Evolutionary conservation across 1,140 invertebrate species (phyloP).

Genomic region (Aphelenchoides fujianensis): DNA sequence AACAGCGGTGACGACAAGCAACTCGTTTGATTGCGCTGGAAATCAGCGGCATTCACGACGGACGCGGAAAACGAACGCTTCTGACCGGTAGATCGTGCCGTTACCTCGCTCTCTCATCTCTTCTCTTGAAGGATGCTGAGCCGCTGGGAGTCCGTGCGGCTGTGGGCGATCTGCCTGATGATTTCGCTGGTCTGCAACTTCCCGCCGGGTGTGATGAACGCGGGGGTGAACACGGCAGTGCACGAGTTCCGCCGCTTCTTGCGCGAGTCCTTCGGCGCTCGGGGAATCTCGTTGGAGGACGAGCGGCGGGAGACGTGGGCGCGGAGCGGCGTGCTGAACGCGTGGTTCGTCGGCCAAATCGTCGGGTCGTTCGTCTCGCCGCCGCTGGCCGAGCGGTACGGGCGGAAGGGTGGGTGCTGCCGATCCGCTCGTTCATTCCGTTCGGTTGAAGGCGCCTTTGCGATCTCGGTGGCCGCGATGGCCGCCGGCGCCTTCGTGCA

Average conservation of each 20-base stretch:
- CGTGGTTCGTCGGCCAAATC: slow-evolving; percentile 60
- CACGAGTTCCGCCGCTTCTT: neutral
- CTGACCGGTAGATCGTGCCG: too few species aligned
- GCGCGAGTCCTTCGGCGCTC: neutral
- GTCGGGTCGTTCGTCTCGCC: slow-evolving; percentile 53
- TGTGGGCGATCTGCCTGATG: neutral
- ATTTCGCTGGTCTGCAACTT: neutral
- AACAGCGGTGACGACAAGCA: too few species aligned
- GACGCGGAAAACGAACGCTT: too few species aligned
- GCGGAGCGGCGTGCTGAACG: slow-evolving; percentile 65
- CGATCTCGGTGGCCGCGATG: slow-evolving; percentile 51
- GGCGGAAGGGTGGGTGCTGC: slow-evolving; percentile 49
- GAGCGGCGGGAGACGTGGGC: slow-evolving; percentile 64
- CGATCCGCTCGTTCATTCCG: neutral
- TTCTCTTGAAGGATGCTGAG: too few species aligned
- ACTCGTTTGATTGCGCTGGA: too few species aligned
- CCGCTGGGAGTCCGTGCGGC: neutral
- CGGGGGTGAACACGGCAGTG: neutral
- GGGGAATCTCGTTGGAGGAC: slow-evolving; percentile 80
- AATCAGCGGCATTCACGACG: too few species aligned
- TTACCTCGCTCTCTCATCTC: too few species aligned
- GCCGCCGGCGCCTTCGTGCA: slow-evolving; percentile 49
- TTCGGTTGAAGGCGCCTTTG: slow-evolving; percentile 49
- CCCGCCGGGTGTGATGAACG: neutral
- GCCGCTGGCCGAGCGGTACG: slow-evolving; percentile 49